Evolutionary conservation across 1,140 invertebrate genomes (phyloP), one percentile per base, ranked within the genome.

Genomic region (Linepithema humile): DNA sequence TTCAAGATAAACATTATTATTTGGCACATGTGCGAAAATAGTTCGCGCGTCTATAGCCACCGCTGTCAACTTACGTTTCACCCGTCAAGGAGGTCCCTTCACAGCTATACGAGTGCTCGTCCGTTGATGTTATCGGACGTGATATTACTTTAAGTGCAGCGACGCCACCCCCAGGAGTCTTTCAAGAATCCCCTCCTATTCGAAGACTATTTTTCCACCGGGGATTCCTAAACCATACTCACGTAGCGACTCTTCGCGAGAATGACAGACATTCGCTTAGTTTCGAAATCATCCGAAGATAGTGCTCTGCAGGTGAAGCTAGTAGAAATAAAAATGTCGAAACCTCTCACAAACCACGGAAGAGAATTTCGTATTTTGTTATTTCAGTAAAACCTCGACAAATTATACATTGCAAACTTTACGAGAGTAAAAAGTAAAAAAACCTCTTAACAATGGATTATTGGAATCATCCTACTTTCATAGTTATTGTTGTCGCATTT

Each of bases 61-160:
- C 29, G 40, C 50, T 15, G 74, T 77, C 74, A 65, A 45, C 50
- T 77, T 65, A 65, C 60, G 43, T 65, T 77, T 50, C 38, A 26
- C 17, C 59, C 72, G n/a, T 75, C 29, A 77, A 64, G 12, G 55
- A 26, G 20, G 4, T 38, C 6, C 20, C 70, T 60, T 74, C 23
- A 59, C 70, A 73, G 40, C 29, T 23, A 38, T 10, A 10, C 20
- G 59, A 65, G 20, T 53, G 32, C 20, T 65, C 29, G 29, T 65
- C 74, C 59, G 20, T 65, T 50, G 59, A 77, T 65, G 32, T 38
- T 77, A 65, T 77, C 60, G 57, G 29, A 53, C 32, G 20, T 38
- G 43, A 77, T 65, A 65, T 77, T 77, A 77, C 74, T 77, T 74
- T 50, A 77, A 77, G 74, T 77, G 59, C 60, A 53, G 10, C 20